Base-by-base conservation (phyloP, 2,113 vertebrate species). In the Osmerus mordax region DNA sequence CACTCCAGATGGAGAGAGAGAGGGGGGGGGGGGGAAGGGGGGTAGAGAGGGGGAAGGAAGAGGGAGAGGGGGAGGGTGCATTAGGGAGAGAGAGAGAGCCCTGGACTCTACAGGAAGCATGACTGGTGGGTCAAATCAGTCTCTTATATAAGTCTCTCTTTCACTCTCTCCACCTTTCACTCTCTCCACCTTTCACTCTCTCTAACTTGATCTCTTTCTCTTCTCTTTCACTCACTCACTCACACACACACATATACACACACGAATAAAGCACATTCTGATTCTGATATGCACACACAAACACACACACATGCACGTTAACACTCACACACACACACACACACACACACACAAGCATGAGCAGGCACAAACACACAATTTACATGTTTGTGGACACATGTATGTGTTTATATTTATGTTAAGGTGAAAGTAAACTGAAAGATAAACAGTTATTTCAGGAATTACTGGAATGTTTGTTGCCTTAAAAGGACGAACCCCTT, bases 1-100 rank as follows among this genome's bases (percentile, higher is more conserved):
- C 83, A 81, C 87, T 90, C 89, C 89, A 90, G 88, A 90, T 90
- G 89, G 32, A 8, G 32, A 75, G 54, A 87, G 78, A 78, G 79
- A 55, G 71, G 51, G 73, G 56, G 72, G 12, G 62, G 8, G 62
- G n/a, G 2, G 16, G 3, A 25, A 23, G 3, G 80, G 81, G 77
- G 77, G 72, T 77, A 87, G 78, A 78, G 79, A 55, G 71, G 77
- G 54, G 75, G 80, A 67, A 74, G 58, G 75, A 80, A 67, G 78
- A 74, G 65, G 73, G 70, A 67, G 81, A 75, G 69, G 74, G 79
- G 83, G 81, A 75, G 69, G 74, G 79, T 82, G 25, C 25, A 3
- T 28, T 28, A 28, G 25, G 25, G 25, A 28, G 25, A 3, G 25
- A 55, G 59, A 13, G 59, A 19, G 63, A 29, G 63, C 29, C 7